Base-by-base conservation (phyloP, 1,140 invertebrate species). In the Venturia canescens region DNA sequence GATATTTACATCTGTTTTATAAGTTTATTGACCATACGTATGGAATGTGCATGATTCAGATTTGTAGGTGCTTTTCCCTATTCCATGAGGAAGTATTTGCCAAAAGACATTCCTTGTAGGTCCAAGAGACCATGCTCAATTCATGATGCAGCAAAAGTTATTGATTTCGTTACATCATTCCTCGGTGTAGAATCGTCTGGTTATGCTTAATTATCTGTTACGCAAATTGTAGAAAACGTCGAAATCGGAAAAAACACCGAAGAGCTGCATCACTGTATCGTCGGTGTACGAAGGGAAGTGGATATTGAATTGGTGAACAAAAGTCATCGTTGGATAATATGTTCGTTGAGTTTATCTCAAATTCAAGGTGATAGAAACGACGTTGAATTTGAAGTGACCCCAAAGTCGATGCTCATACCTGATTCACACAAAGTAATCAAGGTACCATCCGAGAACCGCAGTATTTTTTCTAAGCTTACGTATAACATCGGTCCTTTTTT, bases 291-390 rank as follows among this genome's bases (percentile, higher is more conserved):
- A 0, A 86, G 85, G 67, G 87, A 87, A 81, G 77, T 83, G 18
- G 83, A 88, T 34, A 85, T 92, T 34, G 87, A 90, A 81, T 82
- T 91, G 2, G 31, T 82, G 53, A 92, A 92, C 70, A 86, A 87
- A 80, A 86, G 89, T 66, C 84, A 88, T 63, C 86, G 85, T 67
- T 92, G 91, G 91, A 84, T 91, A 13, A 82, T 88, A n/a, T 89
- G 87, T 80, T 79, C 78, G 4, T 60, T 88, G 23, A 88, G 69
- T 48, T 69, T 89, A 60, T 44, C 80, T 53, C 84, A 88, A 80
- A 80, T 90, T 77, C 86, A 88, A 82, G 90, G 89, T 13, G 87
- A 89, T 7, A 86, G 83, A 48, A 80, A 90, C 29, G 88, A 86
- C 80, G 85, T 91, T 63, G 77, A 85, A 53, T 78, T 92, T 15